Base-by-base conservation (phyloP, 2,888 invertebrate genomes). In the Callyntrura sp. region DNA sequence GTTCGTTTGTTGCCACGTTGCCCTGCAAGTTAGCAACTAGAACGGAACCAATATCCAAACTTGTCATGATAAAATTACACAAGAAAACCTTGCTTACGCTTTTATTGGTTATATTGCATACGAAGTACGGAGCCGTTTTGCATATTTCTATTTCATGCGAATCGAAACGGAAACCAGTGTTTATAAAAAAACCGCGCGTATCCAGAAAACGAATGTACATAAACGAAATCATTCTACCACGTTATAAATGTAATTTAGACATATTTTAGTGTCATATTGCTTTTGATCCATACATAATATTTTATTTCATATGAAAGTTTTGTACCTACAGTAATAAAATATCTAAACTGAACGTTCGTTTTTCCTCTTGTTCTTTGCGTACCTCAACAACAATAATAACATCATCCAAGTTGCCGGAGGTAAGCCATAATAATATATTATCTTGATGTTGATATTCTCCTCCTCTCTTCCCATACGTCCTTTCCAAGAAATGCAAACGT, bases 401-500 rank as follows among this genome's bases (percentile, higher is more conserved):
- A 95, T 96, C 96, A 86, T 96, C 96, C 93, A 96, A 97, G 94
- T 95, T 98, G 90, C 94, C 96, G 86, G 98, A 98, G 95, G 97
- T 97, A 95, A 94, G 91, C 48, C 62, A 65, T 79, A 79, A 78
- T 55, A 28, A 55, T 12, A 78, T 12, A n/a, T 35, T 35, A 35
- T 35, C 35, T 28, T 35, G 12, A 78, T 55, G 20, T 48, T 73
- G 51, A 23, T 73, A 48, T 48, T 17, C 9, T 28, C 65, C 17
- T 60, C 57, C 20, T 17, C 57, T 60, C 51, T 17, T 60, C n/a
- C 17, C 51, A 35, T 35, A 35, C 35, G 6, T 35, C 35, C 35
- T 35, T 35, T 6, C 6, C 3, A 4, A 35, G 35, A 35, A 4
- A 4, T 35, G 35, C 6, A 35, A 2, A 6, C 35, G n/a, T n/a